A percentile compares a stretch with the other conserved stretches of the same genome.
Evolutionary conservation across 2,113 vertebrate species (phyloP).

Genomic region (Ophiodon elongatus): DNA sequence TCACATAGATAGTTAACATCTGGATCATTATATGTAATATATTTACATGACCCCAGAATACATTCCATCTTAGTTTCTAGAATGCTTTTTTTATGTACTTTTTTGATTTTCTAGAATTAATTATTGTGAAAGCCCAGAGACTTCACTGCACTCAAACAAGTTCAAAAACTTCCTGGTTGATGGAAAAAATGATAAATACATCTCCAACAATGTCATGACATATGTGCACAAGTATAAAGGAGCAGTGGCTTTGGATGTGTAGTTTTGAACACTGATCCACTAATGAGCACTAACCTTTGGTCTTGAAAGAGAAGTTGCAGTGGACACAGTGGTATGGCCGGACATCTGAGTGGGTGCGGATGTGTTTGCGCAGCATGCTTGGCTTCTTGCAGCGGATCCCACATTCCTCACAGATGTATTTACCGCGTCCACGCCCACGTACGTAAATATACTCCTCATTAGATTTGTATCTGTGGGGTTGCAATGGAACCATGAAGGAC

Average conservation of each 20-base stretch:
- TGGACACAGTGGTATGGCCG: slow-evolving; percentile 96
- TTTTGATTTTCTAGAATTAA: background rate
- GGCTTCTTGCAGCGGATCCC: slow-evolving; percentile 99
- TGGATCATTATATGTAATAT: background rate
- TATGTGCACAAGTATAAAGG: background rate
- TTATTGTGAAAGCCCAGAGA: background rate
- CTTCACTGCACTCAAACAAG: background rate
- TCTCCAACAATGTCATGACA: background rate
- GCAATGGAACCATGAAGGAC: background rate
- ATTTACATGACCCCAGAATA: background rate
- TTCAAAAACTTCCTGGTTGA: background rate
- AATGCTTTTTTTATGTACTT: background rate
- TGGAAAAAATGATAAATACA: background rate
- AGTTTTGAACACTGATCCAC: background rate
- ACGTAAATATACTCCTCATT: slow-evolving; percentile 99
- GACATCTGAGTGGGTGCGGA: slow-evolving; percentile 97
- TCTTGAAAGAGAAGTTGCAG: slow-evolving; percentile 99
- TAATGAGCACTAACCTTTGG: slow-evolving; percentile 89
- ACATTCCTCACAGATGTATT: slow-evolving; percentile 99
- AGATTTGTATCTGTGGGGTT: slow-evolving; percentile 91
- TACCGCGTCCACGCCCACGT: slow-evolving; percentile 95
- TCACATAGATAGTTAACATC: background rate
- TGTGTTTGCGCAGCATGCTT: slow-evolving; percentile 99
- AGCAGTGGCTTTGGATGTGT: background rate
- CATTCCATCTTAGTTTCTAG: background rate